These are phyloP conservation scores for Pseudopodoces humilis DNA, from an alignment of 2,113 vertebrate species.

Conservation along the genomic window DNA sequence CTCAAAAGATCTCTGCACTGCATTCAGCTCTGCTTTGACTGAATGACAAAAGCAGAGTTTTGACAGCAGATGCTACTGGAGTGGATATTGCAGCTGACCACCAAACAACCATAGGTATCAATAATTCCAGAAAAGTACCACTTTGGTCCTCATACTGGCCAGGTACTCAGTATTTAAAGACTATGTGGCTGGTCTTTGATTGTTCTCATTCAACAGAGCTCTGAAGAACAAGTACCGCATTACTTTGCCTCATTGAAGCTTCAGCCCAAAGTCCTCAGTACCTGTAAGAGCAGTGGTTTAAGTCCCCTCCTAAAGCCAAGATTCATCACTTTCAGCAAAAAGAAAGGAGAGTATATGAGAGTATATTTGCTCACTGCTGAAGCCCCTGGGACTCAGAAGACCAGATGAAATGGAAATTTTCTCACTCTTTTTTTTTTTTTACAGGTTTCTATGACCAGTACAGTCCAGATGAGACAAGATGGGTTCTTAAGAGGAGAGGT, in stretches of 20 bases:
- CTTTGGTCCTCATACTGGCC: neutral
- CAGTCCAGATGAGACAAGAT: neutral
- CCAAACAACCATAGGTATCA: neutral
- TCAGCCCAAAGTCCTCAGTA: neutral
- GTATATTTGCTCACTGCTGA: neutral
- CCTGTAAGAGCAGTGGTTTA: neutral
- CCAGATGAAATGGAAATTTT: slow-evolving; percentile 35
- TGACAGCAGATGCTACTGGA: neutral
- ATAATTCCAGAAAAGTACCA: neutral
- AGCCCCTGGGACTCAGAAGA: slow-evolving; percentile 15
- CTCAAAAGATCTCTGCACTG: neutral
- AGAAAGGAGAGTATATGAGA: neutral
- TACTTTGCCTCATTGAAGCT: neutral
- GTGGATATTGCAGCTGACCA: neutral
- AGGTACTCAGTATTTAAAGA: neutral
- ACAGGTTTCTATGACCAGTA: neutral
- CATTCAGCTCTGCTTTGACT: neutral
- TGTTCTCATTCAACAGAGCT: neutral
- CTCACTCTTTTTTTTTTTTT: neutral
- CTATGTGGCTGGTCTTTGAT: neutral
- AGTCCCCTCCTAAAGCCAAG: neutral
- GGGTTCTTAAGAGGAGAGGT: slow-evolving; percentile 4
- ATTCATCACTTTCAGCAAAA: neutral
- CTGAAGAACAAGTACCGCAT: neutral
- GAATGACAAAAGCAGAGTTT: neutral